Evolutionary conservation across 2,797 vertebrate species (phyloP).

Genomic region (Oophaga sylvatica): DNA sequence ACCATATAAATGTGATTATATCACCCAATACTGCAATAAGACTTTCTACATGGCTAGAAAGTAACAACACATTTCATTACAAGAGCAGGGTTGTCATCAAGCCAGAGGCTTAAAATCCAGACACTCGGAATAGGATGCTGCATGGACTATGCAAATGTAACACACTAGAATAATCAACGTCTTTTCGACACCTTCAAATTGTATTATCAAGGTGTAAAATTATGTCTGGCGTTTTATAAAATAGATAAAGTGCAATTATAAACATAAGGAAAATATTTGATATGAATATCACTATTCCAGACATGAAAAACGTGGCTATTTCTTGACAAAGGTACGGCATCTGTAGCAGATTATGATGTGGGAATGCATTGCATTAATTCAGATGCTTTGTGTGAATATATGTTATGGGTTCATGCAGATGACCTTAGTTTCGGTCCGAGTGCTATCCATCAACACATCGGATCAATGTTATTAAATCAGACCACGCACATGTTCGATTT

Average conservation of each 20-base stretch:
- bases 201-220: background rate
- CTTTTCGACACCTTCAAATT: background rate
- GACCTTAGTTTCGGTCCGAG: too few relatives aligned
- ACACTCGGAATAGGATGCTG: background rate
- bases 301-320: background rate
- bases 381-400: too few relatives aligned
- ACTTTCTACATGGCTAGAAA: constrained; percentile 14
- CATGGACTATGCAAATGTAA: background rate
- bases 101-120: constrained; percentile 15
- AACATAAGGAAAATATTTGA: background rate
- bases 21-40: constrained; percentile 30
- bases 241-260: background rate
- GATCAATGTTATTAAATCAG: too few relatives aligned
- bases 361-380: too few relatives aligned
- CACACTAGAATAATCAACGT: background rate
- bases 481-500: too few relatives aligned
- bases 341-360: too few relatives aligned
- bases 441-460: too few relatives aligned
- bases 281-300: background rate
- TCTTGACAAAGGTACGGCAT: background rate
- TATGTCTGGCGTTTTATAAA: background rate
- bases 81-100: constrained; percentile 7
- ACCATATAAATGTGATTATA: constrained; percentile 62
- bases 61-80: constrained; percentile 17
- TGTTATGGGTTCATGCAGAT: too few relatives aligned